Evolutionary conservation across 2,113 vertebrate genomes (phyloP).

Genomic region (Notarius lentiginosus): DNA sequence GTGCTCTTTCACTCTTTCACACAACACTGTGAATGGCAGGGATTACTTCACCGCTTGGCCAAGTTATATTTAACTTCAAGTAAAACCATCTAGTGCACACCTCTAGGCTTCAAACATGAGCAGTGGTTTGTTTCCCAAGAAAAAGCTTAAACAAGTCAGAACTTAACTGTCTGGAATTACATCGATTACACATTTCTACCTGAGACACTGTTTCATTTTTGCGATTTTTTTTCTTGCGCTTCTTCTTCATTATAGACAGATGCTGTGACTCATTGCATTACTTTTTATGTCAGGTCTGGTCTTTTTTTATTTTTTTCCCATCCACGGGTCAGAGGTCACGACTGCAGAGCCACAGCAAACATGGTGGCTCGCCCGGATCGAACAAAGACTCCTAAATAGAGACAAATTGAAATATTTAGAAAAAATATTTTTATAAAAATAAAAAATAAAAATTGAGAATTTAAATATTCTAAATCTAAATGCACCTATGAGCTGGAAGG

Average conservation of each 20-base stretch:
- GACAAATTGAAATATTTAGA: too few relatives aligned
- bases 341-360: too few relatives aligned
- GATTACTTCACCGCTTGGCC: background rate
- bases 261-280: background rate
- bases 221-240: background rate
- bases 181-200: background rate
- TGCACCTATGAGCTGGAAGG: too few relatives aligned
- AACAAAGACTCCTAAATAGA: too few relatives aligned
- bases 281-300: background rate
- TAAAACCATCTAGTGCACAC: background rate
- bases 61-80: background rate
- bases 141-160: background rate
- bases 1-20: background rate
- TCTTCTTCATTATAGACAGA: background rate
- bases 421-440: too few relatives aligned
- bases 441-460: too few relatives aligned
- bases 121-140: background rate
- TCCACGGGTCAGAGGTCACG: too few relatives aligned
- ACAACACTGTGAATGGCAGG: background rate
- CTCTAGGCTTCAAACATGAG: background rate
- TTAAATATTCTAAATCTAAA: too few relatives aligned
- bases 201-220: background rate
- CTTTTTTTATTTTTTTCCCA: too few relatives aligned
- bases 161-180: background rate
- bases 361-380: too few relatives aligned